These are phyloP conservation scores for Nannospalax galili DNA, from an alignment of 2,113 vertebrate genomes.

Conservation along the genomic window DNA sequence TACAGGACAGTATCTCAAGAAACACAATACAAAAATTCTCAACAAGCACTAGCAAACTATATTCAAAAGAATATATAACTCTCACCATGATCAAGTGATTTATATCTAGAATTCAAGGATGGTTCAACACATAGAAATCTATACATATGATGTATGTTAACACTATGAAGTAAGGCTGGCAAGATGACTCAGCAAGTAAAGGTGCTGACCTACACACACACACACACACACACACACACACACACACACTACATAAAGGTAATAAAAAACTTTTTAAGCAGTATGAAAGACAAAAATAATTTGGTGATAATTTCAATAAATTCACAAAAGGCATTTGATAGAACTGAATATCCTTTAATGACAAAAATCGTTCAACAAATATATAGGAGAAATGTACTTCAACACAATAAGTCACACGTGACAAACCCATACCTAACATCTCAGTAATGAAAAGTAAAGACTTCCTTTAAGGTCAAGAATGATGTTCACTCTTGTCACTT, in stretches of 20 bases:
- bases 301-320: neutral
- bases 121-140: neutral
- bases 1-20: neutral
- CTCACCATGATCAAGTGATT: neutral
- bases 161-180: neutral
- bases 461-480: neutral
- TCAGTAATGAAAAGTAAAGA: neutral
- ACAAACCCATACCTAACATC: neutral
- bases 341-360: neutral
- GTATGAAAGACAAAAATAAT: neutral
- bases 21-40: neutral
- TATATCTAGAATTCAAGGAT: neutral
- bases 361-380: neutral
- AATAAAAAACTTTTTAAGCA: neutral
- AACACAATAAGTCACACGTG: neutral
- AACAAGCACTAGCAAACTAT: neutral
- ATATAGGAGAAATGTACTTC: neutral
- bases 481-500: neutral
- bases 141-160: neutral
- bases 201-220: neutral
- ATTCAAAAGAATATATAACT: neutral
- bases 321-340: neutral
- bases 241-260: neutral
- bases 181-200: neutral
- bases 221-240: neutral